Conservation (phyloP, 1,140 invertebrate species). For the Drosophila pachea region DNA sequence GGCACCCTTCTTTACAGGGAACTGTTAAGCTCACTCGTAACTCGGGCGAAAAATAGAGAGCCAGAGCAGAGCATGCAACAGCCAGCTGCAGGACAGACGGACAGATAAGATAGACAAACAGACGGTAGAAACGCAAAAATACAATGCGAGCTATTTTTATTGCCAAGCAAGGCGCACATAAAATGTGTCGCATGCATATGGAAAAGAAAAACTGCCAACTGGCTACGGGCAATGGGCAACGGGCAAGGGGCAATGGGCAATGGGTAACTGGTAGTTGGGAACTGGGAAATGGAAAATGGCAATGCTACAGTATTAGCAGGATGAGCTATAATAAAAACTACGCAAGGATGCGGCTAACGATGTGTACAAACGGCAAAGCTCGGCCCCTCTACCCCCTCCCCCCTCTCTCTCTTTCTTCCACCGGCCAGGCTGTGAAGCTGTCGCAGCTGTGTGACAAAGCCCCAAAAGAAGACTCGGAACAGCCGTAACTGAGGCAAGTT, state of each 20-base stretch:
- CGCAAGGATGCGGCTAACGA: conserved; percentile 74
- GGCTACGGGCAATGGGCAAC: no score
- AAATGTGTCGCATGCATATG: conserved; percentile 75
- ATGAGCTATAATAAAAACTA: conserved; percentile 71
- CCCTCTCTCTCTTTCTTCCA: no score
- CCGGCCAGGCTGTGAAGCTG: conserved; percentile 6
- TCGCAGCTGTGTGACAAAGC: conserved; percentile 38
- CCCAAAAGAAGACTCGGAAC: not conserved
- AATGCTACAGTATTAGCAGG: conserved; percentile 57
- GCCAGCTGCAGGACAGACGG: conserved; percentile 21
- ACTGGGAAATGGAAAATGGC: conserved; percentile 15
- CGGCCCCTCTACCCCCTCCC: no score
- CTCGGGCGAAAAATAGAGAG: conserved; percentile 24
- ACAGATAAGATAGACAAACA: conserved; percentile 29
- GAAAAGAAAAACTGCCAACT: conserved; percentile 3
- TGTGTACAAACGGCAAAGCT: conserved; percentile 45
- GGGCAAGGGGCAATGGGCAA: no score
- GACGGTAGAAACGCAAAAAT: conserved; percentile 55
- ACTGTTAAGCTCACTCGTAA: conserved; percentile 56
- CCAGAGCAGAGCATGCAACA: conserved; percentile 12
- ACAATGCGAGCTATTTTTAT: conserved; percentile 75
- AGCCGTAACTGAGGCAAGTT: conserved; percentile 20
- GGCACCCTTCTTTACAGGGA: conserved; percentile 32
- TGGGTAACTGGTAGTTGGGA: not conserved
- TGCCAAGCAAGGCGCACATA: conserved; percentile 67